Evolutionary conservation across 2,888 invertebrate species (phyloP).

Genomic region (Loripinus fragilis): DNA sequence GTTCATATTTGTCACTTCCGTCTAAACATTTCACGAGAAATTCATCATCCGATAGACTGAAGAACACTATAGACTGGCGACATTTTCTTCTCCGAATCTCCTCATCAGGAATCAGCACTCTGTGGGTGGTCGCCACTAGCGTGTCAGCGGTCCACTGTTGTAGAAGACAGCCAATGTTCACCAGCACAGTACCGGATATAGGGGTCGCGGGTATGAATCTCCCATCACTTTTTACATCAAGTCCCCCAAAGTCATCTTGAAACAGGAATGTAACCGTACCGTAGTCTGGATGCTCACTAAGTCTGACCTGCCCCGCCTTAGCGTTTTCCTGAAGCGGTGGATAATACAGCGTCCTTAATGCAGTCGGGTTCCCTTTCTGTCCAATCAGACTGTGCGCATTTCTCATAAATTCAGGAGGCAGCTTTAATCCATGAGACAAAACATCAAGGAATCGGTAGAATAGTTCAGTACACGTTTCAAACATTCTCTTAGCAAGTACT

Average conservation of each 20-base stretch:
- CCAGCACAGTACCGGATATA: too few relatives aligned
- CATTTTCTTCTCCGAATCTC: too few relatives aligned
- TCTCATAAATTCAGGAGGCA: constrained; percentile 24
- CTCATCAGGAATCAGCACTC: too few relatives aligned
- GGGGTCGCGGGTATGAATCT: too few relatives aligned
- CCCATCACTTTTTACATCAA: constrained; percentile 57
- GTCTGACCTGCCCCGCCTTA: constrained; percentile 65
- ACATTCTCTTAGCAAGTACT: constrained; percentile 4
- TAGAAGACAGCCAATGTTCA: too few relatives aligned
- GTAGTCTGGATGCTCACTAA: constrained; percentile 71
- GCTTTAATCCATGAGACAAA: constrained; percentile 35
- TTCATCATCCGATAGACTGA: too few relatives aligned
- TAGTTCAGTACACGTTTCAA: constrained; percentile 30
- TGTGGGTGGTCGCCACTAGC: too few relatives aligned
- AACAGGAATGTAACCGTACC: constrained; percentile 67
- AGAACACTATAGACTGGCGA: too few relatives aligned
- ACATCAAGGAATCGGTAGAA: constrained; percentile 27
- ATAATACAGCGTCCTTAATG: constrained; percentile 34
- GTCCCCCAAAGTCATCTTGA: constrained; percentile 67
- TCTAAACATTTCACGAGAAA: too few relatives aligned
- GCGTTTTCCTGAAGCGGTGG: constrained; percentile 29
- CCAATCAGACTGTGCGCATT: constrained; percentile 35
- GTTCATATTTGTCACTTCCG: too few relatives aligned
- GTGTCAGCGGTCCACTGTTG: too few relatives aligned
- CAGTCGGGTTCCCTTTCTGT: constrained; percentile 22